Percentiles rank a stretch among this genome's conserved stretches.
Evolutionary conservation across 2,888 invertebrate genomes (phyloP).

Genomic region (Eupithecia tripunctaria): DNA sequence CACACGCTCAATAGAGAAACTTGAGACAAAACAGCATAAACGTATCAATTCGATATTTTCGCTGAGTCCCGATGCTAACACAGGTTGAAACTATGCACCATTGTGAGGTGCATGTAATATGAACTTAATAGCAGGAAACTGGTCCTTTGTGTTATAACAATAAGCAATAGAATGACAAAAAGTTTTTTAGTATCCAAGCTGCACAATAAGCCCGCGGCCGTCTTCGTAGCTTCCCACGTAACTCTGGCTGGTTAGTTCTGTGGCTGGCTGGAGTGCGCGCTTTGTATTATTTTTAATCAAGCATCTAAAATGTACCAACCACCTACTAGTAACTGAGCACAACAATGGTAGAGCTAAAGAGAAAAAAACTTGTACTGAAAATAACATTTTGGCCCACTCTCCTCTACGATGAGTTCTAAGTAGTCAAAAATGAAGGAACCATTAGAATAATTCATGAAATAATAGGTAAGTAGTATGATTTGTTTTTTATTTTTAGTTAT

Average conservation of each 20-base stretch:
- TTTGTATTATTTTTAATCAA: slow-evolving; percentile 21
- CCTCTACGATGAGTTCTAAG: background rate
- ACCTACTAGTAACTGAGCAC: background rate
- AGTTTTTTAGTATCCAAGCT: slow-evolving; percentile 68
- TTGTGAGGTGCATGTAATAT: slow-evolving; percentile 57
- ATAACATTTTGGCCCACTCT: background rate
- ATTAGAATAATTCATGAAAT: background rate
- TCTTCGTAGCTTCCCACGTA: slow-evolving; percentile 72
- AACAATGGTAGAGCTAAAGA: background rate
- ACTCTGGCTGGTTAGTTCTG: slow-evolving; percentile 30
- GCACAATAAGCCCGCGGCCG: slow-evolving; percentile 74
- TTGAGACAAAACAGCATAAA: slow-evolving; percentile 8
- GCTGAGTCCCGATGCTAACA: slow-evolving; percentile 13
- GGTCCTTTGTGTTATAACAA: slow-evolving; percentile 76
- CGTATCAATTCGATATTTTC: slow-evolving; percentile 21
- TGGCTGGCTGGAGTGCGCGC: slow-evolving; percentile 8
- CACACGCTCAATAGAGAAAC: slow-evolving; percentile 17
- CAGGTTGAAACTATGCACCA: slow-evolving; percentile 36
- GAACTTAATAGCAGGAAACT: slow-evolving; percentile 74
- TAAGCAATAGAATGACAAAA: slow-evolving; percentile 77
- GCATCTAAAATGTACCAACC: slow-evolving; percentile 2
- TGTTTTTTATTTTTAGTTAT: background rate
- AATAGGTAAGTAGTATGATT: background rate
- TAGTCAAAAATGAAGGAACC: background rate
- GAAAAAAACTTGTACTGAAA: background rate